These are phyloP conservation scores for Tetragnatha versicolor DNA, from an alignment of 1,140 invertebrate genomes.

Conservation along the genomic window DNA sequence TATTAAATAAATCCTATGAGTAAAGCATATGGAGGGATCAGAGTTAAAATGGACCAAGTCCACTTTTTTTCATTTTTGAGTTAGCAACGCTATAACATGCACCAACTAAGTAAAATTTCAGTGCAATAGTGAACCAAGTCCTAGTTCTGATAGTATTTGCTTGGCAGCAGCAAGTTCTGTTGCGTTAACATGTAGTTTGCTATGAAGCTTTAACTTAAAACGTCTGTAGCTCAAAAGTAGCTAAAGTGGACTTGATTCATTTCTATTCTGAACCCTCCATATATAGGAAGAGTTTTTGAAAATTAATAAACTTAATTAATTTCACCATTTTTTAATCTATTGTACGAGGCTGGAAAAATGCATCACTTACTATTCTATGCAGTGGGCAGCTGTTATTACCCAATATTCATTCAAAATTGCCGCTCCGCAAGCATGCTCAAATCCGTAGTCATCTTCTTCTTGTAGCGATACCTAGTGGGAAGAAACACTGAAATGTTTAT, in stretches of 20 bases:
- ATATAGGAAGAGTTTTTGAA: background rate
- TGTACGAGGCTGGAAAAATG: no score
- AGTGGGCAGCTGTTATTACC: conserved; percentile 72
- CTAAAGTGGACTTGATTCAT: background rate
- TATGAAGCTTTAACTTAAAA: no score
- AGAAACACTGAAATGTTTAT: background rate
- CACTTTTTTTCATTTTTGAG: no score
- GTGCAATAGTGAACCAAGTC: no score
- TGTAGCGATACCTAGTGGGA: conserved; percentile 24
- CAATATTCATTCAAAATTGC: conserved; percentile 87
- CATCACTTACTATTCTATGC: conserved; percentile 58
- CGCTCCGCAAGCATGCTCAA: conserved; percentile 74
- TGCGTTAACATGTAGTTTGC: background rate
- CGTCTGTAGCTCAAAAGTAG: background rate
- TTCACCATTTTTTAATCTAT: background rate
- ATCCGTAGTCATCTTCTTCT: background rate
- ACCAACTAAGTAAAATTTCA: no score
- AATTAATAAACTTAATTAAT: background rate
- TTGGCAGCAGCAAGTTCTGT: no score
- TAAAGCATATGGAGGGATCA: background rate
- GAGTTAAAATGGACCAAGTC: background rate
- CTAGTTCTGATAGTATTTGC: no score
- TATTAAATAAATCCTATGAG: background rate
- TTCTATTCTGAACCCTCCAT: background rate
- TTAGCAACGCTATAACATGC: no score